phyloP scores from a whole-genome alignment of 2,113 vertebrate species.

The Ceyx margarethae region DNA sequence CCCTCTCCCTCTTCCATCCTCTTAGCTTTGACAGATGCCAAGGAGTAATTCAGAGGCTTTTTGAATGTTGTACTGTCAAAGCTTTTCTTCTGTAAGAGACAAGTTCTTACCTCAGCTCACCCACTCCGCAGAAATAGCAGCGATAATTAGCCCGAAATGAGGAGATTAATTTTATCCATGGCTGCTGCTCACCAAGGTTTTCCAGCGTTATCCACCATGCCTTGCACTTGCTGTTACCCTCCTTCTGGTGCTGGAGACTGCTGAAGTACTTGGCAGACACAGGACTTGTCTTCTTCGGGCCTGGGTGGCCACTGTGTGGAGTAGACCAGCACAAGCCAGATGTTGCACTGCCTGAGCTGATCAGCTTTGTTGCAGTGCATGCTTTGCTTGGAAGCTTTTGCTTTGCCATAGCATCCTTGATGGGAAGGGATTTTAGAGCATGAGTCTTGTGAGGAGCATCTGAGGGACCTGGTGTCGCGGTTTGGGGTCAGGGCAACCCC shows the following conservation, averaged over 20 bases:
- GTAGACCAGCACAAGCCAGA: not conserved
- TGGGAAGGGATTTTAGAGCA: not conserved
- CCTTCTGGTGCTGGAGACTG: fast-evolving
- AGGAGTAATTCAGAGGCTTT: not conserved
- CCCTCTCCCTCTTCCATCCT: not conserved
- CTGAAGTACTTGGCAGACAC: not conserved
- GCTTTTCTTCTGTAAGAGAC: not conserved
- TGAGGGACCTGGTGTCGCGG: not conserved
- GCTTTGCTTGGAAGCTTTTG: not conserved
- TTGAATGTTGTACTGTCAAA: not conserved
- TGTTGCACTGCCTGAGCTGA: not conserved
- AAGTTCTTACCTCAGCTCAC: slow-evolving; percentile 22
- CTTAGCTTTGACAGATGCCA: not conserved
- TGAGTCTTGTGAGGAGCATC: not conserved
- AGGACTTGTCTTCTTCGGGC: not conserved
- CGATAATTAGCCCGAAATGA: not conserved
- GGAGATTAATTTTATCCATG: not conserved
- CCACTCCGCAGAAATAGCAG: not conserved
- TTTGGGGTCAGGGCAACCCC: too few relatives aligned
- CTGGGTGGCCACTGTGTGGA: not conserved
- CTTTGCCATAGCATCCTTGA: not conserved
- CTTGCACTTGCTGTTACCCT: fast-evolving
- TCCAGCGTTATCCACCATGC: fast-evolving
- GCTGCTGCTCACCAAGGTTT: not conserved
- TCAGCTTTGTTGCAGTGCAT: not conserved